Evolutionary conservation across 2,113 vertebrate species (phyloP).

Genomic region (Scomber japonicus): DNA sequence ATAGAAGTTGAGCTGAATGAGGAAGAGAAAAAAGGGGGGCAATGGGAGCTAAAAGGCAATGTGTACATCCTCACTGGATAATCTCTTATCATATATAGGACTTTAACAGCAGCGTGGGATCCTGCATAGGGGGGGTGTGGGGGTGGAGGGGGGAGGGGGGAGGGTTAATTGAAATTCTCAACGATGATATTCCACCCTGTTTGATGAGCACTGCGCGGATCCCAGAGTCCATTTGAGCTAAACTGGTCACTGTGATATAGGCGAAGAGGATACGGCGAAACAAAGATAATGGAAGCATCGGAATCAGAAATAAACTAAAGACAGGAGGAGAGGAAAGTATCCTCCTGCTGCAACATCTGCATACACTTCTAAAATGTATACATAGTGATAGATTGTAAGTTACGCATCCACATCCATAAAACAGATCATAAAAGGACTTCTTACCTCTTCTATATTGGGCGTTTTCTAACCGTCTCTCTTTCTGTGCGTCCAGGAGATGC

Average conservation of each 20-base stretch:
- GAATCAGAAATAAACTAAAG: not conserved
- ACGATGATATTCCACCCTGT: not conserved
- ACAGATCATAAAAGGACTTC: conserved; percentile 10
- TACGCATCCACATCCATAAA: not conserved
- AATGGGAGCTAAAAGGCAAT: not conserved
- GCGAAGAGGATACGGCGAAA: not conserved
- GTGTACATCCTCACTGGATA: not conserved
- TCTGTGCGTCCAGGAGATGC: conserved; percentile 2
- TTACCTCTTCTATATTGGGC: conserved; percentile 55
- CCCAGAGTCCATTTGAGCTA: not conserved
- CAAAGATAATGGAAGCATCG: not conserved
- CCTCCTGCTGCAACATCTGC: not conserved
- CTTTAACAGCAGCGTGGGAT: not conserved
- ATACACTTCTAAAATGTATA: not conserved
- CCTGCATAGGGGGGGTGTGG: too few species aligned
- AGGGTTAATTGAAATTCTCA: not conserved
- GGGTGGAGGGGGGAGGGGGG: too few species aligned
- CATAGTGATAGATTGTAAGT: not conserved
- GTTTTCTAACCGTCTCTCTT: not conserved
- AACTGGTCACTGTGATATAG: conserved; percentile 12
- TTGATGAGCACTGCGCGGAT: conserved; percentile 21
- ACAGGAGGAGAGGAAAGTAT: not conserved
- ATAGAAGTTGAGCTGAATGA: not conserved
- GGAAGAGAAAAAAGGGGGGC: too few species aligned
- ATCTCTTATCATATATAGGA: not conserved